Conservation (phyloP, 2,113 vertebrate genomes). For the Hydrolagus affinis region DNA sequence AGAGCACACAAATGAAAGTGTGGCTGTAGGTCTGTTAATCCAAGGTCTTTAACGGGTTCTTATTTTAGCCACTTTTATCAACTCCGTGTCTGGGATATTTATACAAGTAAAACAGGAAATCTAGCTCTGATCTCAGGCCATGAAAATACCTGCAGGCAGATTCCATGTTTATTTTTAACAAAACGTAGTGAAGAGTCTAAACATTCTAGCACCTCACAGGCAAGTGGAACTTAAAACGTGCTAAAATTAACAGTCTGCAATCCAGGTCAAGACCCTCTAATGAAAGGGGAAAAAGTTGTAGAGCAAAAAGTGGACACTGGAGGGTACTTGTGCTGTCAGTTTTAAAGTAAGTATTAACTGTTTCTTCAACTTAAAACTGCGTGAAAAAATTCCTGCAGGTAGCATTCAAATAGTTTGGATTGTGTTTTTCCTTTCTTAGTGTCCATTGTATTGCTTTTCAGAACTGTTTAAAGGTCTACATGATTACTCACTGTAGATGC, state of each 20-base stretch:
- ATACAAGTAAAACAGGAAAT: constrained; percentile 28
- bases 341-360: constrained; percentile 1
- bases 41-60: not conserved
- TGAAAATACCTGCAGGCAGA: constrained; percentile 30
- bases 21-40: not conserved
- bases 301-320: constrained; percentile 13
- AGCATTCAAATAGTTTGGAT: not conserved
- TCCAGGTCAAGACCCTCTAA: constrained; percentile 76
- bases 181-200: constrained; percentile 21
- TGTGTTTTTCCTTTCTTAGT: not conserved
- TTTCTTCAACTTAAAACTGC: not conserved
- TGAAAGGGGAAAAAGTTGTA: not conserved
- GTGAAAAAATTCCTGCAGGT: not conserved
- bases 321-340: not conserved
- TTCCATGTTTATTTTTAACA: constrained; percentile 33
- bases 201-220: constrained; percentile 21
- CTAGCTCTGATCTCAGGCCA: constrained; percentile 27
- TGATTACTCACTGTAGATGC: not conserved
- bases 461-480: not conserved
- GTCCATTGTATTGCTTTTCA: not conserved
- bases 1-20: not conserved
- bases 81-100: constrained; percentile 26
- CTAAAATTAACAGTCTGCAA: constrained; percentile 75
- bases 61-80: constrained; percentile 16
- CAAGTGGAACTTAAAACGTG: constrained; percentile 44